Base-by-base conservation (phyloP, 1,140 invertebrate species). In the Drosophila subobscura region DNA sequence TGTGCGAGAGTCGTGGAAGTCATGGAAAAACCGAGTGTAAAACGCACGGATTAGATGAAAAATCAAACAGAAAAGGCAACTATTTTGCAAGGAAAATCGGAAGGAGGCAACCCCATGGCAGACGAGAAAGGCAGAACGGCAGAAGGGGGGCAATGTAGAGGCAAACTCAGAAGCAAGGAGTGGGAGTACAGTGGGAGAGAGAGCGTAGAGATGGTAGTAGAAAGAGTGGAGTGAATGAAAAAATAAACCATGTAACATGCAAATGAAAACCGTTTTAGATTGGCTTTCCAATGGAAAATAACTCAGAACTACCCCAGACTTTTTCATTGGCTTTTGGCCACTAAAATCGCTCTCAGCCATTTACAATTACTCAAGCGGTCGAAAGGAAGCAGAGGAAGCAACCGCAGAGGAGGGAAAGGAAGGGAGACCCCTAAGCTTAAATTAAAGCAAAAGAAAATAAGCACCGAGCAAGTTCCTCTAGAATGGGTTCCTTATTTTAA, bases 21-120 rank as follows among this genome's bases (percentile, higher is more conserved):
- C 25, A 25, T 47, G 37, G 66, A 20, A 53, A 74, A 74, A 74
- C 27, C 7, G 27, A 58, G 72, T 84, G 80, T 84, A 84, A 67
- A 84, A 85, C 80, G 80, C 80, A 85, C 70, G 80, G 80, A 85
- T 85, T 85, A 85, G 68, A 85, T 85, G 80, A 80, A 86, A 85
- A 85, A 86, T 85, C 80, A 85, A 85, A 85, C 67, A 65, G 49
- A 71, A 80, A 76, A 40, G 22, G 37, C 29, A 46, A 51, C 16
- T 29, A 29, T 29, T 29, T 37, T 8, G 49, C 27, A 51, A 27
- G 27, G 25, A 37, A 33, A n/a, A 50, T 22, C 16, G 16, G 16
- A 20, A 20, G 51, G 54, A 40, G 49, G 16, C 20, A 33, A 20
- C 16, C 16, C 16, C 16, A 20, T 20, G 16, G 16, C 16, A 20